These are phyloP conservation scores for Diloba caeruleocephala DNA, from an alignment of 2,888 invertebrate species.

Conservation along the genomic window DNA sequence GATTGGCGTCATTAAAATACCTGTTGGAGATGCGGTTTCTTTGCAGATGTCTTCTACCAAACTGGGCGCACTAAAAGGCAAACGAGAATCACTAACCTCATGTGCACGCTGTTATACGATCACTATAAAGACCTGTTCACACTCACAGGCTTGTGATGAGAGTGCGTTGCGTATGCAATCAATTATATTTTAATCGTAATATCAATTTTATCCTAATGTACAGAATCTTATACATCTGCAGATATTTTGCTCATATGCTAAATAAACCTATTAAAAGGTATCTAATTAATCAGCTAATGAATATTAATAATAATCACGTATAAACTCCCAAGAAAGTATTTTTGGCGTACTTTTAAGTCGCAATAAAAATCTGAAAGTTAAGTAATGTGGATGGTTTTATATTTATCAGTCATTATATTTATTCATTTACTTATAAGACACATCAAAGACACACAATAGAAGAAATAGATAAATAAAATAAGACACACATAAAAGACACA, in stretches of 20 bases:
- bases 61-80: slow-evolving; percentile 10
- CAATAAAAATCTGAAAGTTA: neutral
- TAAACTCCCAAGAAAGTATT: no score
- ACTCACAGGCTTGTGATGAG: neutral
- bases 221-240: neutral
- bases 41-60: slow-evolving; percentile 6
- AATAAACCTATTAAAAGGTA: slow-evolving; percentile 3
- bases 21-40: slow-evolving; percentile 22
- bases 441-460: no score
- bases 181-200: neutral
- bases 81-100: slow-evolving; percentile 29
- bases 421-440: no score
- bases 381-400: no score
- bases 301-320: neutral
- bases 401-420: no score
- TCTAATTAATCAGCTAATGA: neutral
- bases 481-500: no score
- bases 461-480: no score
- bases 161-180: no score
- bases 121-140: slow-evolving; percentile 6
- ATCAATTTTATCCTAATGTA: neutral
- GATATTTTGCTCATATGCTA: neutral
- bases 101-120: neutral
- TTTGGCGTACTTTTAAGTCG: neutral
- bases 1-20: slow-evolving; percentile 32